A percentile compares a stretch with the other conserved stretches of the same genome.
These are phyloP conservation scores for Chelonus insularis DNA, from an alignment of 1,140 invertebrate species.

Conservation along the genomic window DNA sequence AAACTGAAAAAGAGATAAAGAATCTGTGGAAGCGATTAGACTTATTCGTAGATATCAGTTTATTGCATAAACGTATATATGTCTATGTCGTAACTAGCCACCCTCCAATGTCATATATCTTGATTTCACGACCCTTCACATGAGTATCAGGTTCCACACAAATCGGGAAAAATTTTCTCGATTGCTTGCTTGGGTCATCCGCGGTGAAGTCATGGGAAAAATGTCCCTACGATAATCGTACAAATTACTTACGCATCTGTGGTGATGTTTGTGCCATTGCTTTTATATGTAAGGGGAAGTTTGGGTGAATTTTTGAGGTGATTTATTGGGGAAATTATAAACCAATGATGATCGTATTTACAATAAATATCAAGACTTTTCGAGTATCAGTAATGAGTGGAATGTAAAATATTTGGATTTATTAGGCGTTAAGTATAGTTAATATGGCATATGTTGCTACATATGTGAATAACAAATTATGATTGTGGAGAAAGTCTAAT, in stretches of 20 bases:
- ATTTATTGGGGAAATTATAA: too few relatives aligned
- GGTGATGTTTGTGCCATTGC: slow-evolving; percentile 17
- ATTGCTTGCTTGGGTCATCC: slow-evolving; percentile 40
- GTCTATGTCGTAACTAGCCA: slow-evolving; percentile 9
- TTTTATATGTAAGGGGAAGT: background rate
- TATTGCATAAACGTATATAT: background rate
- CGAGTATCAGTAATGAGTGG: too few relatives aligned
- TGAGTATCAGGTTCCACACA: slow-evolving; percentile 57
- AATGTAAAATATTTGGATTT: too few relatives aligned
- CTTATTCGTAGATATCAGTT: slow-evolving; percentile 9
- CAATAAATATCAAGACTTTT: too few relatives aligned
- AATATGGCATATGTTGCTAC: too few relatives aligned
- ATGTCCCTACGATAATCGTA: slow-evolving; percentile 22
- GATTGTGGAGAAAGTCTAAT: background rate
- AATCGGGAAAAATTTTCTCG: slow-evolving; percentile 54
- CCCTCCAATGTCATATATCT: slow-evolving; percentile 53
- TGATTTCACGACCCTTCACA: slow-evolving; percentile 59
- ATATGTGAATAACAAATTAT: too few relatives aligned
- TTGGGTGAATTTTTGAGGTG: background rate
- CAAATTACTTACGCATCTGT: slow-evolving; percentile 35
- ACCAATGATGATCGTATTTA: too few relatives aligned
- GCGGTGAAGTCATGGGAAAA: slow-evolving; percentile 30
- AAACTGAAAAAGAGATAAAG: background rate
- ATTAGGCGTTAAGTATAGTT: too few relatives aligned
- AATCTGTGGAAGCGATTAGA: slow-evolving; percentile 2